Base-by-base conservation (phyloP, 2,888 invertebrate species). In the Coecobrya sp. region DNA sequence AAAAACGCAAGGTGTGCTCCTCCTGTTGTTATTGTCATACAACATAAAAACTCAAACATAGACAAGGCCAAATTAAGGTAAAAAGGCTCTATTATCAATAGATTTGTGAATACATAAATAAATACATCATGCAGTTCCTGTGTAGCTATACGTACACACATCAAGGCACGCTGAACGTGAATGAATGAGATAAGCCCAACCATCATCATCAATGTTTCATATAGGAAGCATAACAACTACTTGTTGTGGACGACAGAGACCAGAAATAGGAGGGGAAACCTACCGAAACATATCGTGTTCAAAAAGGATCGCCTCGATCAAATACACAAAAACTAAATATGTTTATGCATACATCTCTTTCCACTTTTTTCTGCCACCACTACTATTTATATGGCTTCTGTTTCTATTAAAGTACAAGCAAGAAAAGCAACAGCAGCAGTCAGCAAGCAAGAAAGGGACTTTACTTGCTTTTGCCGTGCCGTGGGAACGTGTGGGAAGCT, bases 401-500 rank as follows among this genome's bases (percentile, higher is more conserved):
- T 76, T 87, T 76, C 62, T 59, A 55, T 55, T 36, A 30, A 62
- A 11, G 25, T n/a, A 27, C 45, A 62, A 7, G 27, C 55, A 16
- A 11, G 36, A 8, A 30, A 11, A 81, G 55, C 22, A 42, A 11
- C 10, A 89, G 55, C 59, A 27, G 19, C 45, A 85, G 85, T 65
- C 82, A 82, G 62, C 36, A 82, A 76, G 49, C 76, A 45, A 81
- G 82, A 76, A 76, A 82, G 59, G 59, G 82, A 82, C 82, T 82
- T 30, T 82, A 82, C 55, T 82, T 10, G n/a, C 25, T 82, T 76
- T 59, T 88, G 82, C 68, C 42, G 55, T 84, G 84, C 89, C 93
- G 93, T 94, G 94, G 94, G 94, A 94, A 94, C 88, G 92, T 86
- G 92, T 89, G 90, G 93, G 91, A 93, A 93, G 93, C 93, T 94